Evolutionary conservation across 2,113 vertebrate genomes (phyloP).

Genomic region (Nothoprocta pentlandii): DNA sequence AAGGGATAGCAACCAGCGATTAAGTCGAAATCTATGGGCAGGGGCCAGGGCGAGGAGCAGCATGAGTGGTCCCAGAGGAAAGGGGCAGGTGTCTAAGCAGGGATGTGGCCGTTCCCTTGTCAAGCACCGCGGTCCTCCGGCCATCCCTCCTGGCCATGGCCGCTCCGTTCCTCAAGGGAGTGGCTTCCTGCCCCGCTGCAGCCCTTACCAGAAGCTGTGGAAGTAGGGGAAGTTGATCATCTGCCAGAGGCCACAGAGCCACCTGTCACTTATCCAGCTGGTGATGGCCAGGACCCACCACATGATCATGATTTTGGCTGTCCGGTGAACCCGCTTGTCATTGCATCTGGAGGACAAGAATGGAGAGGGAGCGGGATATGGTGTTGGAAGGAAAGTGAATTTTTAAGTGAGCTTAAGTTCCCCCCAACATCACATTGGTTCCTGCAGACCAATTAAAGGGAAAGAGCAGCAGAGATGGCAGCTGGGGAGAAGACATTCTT

Average conservation of each 20-base stretch:
- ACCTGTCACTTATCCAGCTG: conserved; percentile 92
- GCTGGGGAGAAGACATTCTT: neutral
- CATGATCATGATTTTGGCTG: conserved; percentile 75
- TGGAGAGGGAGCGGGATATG: rapidly evolving
- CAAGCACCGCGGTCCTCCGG: neutral
- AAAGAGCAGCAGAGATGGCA: neutral
- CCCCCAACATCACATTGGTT: neutral
- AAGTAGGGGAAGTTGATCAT: conserved; percentile 90
- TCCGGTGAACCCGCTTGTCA: conserved; percentile 76
- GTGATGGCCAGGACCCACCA: conserved; percentile 88
- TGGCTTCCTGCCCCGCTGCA: neutral
- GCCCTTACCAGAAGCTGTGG: conserved; percentile 92
- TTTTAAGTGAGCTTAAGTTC: neutral
- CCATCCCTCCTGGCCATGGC: neutral
- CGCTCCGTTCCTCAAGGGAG: neutral
- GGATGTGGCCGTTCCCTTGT: neutral
- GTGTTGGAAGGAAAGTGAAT: neutral
- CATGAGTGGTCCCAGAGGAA: neutral
- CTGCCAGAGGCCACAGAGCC: conserved; percentile 91
- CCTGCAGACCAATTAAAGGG: neutral
- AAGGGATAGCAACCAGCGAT: neutral
- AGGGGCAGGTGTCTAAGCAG: neutral
- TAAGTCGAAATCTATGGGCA: neutral
- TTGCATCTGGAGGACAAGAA: conserved; percentile 76
- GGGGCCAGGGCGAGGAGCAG: neutral